Conservation (phyloP, 2,113 vertebrate species). For the Nycticorax nycticorax region DNA sequence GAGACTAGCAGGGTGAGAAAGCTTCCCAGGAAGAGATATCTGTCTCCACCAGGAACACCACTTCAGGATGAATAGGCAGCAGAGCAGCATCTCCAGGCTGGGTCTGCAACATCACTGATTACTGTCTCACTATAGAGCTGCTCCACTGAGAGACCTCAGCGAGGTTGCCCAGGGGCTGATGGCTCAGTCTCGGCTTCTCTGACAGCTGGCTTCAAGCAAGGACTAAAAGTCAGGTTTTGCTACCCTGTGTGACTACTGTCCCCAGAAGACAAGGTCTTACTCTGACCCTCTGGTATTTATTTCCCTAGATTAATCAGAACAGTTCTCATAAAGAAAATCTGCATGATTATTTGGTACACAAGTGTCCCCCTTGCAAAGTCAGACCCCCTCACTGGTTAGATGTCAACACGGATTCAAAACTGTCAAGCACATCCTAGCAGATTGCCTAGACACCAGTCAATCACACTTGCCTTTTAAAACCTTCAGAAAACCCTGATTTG, state of each 20-base stretch:
- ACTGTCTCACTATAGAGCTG: neutral
- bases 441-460: neutral
- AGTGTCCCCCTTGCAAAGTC: neutral
- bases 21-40: neutral
- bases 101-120: neutral
- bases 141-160: neutral
- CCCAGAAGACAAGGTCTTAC: neutral
- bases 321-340: neutral
- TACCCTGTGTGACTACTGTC: neutral
- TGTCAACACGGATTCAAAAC: neutral
- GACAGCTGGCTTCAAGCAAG: neutral
- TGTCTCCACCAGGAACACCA: neutral
- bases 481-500: neutral
- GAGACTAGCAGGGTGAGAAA: neutral
- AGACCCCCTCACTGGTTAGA: neutral
- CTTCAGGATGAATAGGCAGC: neutral
- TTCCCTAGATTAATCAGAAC: neutral
- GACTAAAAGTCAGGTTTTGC: neutral
- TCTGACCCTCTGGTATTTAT: neutral
- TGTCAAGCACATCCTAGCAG: neutral
- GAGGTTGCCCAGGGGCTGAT: rapidly evolving
- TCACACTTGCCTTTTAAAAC: neutral
- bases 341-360: neutral
- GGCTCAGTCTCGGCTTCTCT: neutral
- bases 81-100: neutral